A percentile compares a stretch with the other conserved stretches of the same genome.
Conservation (phyloP, 2,113 vertebrate genomes). For the Sprattus sprattus region DNA sequence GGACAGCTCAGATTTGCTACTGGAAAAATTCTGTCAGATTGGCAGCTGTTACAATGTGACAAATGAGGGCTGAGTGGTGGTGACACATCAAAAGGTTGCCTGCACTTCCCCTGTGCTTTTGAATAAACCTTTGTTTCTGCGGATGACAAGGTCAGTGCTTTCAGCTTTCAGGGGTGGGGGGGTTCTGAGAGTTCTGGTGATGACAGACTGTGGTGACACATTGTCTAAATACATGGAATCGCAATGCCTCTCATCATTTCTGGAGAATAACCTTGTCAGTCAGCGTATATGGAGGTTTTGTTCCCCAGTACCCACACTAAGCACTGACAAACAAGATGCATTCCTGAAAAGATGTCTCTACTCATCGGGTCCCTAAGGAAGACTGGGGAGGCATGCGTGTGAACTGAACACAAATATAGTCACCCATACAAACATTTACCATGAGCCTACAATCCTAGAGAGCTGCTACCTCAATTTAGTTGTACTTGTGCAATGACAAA, state of each 20-base stretch:
- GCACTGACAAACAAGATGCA: background rate
- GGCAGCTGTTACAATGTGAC: constrained; percentile 12
- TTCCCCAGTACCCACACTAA: background rate
- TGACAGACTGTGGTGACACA: constrained; percentile 26
- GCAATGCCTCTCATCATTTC: constrained; percentile 11
- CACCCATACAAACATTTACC: background rate
- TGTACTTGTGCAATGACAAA: no score
- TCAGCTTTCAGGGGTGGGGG: background rate
- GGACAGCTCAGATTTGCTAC: constrained; percentile 19
- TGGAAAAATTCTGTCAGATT: constrained; percentile 32
- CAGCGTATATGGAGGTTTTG: background rate
- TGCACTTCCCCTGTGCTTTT: constrained; percentile 29
- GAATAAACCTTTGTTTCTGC: constrained; percentile 35
- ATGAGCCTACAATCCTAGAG: background rate
- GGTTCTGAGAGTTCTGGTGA: background rate
- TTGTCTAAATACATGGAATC: constrained; percentile 35
- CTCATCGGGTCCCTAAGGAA: background rate
- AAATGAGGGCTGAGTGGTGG: background rate
- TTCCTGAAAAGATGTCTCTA: background rate
- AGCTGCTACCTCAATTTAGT: no score
- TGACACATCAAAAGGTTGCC: constrained; percentile 33
- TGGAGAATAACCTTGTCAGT: constrained; percentile 41
- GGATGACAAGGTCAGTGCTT: constrained; percentile 43
- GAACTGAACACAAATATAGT: background rate
- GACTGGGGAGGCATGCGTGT: background rate